phyloP scores from a whole-genome alignment of 2,113 vertebrate genomes.

The Chrysemys picta region DNA sequence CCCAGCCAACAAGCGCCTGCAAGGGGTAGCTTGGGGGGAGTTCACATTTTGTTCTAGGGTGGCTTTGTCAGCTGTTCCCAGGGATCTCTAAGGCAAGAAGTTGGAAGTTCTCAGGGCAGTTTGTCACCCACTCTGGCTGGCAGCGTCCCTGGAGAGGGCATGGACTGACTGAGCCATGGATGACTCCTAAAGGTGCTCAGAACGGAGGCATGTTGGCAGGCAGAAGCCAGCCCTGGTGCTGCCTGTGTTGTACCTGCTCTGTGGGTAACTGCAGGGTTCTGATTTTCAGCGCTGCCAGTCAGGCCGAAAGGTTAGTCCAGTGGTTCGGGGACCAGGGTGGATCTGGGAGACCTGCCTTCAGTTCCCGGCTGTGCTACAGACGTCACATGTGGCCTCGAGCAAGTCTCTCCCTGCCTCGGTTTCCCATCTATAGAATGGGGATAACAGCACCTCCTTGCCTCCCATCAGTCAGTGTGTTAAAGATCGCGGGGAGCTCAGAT shows the following conservation, averaged over 20 bases:
- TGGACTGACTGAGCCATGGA: background rate
- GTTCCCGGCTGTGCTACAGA: background rate
- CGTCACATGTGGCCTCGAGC: background rate
- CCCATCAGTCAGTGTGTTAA: too few relatives aligned
- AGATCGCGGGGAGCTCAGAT: too few relatives aligned
- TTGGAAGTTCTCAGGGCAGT: too few relatives aligned
- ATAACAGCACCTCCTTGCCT: background rate
- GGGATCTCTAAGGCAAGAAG: too few relatives aligned
- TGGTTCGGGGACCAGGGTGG: background rate
- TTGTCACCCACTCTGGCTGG: background rate
- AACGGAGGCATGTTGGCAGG: background rate
- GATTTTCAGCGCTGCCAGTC: background rate
- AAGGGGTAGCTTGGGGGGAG: too few relatives aligned
- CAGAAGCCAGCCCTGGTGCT: background rate
- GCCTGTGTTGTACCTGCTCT: background rate
- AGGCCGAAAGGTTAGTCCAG: background rate
- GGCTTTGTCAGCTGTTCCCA: too few relatives aligned
- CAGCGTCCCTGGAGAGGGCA: background rate
- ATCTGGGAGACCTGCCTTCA: background rate
- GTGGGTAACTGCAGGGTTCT: background rate
- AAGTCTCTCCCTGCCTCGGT: background rate
- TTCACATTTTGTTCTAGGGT: too few relatives aligned
- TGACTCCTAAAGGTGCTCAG: too few relatives aligned
- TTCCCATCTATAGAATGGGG: background rate
- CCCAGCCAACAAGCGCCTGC: too few relatives aligned